phyloP scores from a whole-genome alignment of 2,113 vertebrate genomes.

The Pseudopipra pipra region DNA sequence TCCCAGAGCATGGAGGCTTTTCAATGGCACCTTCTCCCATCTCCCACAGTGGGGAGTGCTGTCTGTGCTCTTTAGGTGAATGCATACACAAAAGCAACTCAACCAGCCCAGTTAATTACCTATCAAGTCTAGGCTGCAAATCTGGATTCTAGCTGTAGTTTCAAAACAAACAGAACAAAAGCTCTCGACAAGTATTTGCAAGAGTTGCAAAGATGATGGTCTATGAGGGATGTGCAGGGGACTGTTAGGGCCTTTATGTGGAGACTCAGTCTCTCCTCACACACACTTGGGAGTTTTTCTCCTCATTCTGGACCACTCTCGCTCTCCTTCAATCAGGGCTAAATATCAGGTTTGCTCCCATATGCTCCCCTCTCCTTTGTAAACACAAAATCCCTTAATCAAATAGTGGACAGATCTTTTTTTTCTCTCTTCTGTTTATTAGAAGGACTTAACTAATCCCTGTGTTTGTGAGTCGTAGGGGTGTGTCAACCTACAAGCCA shows the following conservation, averaged over 20 bases:
- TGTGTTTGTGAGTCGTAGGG: slow-evolving; percentile 55
- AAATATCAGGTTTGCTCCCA: slow-evolving; percentile 39
- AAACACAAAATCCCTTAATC: slow-evolving; percentile 57
- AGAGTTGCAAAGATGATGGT: not conserved
- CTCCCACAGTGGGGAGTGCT: not conserved
- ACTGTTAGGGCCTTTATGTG: not conserved
- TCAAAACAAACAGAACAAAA: not conserved
- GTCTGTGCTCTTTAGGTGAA: not conserved
- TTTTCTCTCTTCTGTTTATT: slow-evolving; percentile 54
- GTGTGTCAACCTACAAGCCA: slow-evolving; percentile 53
- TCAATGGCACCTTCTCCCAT: not conserved
- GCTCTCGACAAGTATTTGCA: not conserved
- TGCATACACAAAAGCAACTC: not conserved
- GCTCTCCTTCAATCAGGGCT: not conserved
- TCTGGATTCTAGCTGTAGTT: not conserved
- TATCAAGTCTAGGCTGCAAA: not conserved
- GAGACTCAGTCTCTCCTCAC: not conserved
- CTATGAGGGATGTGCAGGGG: not conserved
- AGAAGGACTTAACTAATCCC: slow-evolving; percentile 58
- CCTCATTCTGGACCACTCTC: not conserved
- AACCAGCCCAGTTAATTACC: not conserved
- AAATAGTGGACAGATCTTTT: slow-evolving; percentile 39
- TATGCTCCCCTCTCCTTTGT: slow-evolving; percentile 23
- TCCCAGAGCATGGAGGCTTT: not conserved
- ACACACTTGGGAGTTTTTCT: not conserved